Percentiles rank a stretch among this genome's conserved stretches.
These are phyloP conservation scores for Clivina fossor DNA, from an alignment of 2,888 invertebrate genomes.

Conservation along the genomic window DNA sequence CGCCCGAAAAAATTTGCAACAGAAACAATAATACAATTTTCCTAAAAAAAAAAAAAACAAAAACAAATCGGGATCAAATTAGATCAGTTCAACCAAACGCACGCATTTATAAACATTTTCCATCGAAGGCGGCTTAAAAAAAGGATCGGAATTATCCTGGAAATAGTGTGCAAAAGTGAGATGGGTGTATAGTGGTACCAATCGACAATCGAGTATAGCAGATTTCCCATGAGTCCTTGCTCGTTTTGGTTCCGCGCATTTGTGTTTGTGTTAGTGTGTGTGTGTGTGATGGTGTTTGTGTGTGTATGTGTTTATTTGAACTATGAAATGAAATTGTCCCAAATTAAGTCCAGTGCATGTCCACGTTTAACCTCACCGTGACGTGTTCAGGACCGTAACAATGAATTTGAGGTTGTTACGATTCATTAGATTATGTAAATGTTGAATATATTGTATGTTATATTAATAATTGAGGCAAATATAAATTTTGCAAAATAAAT, in stretches of 20 bases:
- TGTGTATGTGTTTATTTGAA: conserved; percentile 23
- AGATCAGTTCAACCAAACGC: conserved; percentile 7
- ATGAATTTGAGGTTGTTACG: too few species aligned
- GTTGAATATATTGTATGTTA: too few species aligned
- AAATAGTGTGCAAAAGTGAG: background rate
- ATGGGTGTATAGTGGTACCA: conserved; percentile 7
- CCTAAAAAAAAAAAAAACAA: conserved; percentile 8
- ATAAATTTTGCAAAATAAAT: too few species aligned
- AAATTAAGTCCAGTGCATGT: conserved; percentile 22
- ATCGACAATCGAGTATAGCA: background rate
- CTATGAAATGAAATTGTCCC: conserved; percentile 27
- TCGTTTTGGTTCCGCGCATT: conserved; percentile 8
- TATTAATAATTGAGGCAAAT: too few species aligned
- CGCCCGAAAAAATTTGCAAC: conserved; percentile 5
- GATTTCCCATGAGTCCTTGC: conserved; percentile 13
- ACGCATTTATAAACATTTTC: conserved; percentile 10
- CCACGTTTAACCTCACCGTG: conserved; percentile 14
- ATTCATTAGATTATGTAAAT: too few species aligned
- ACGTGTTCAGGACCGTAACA: conserved; percentile 16
- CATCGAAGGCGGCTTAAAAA: background rate
- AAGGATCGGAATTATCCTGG: conserved; percentile 1
- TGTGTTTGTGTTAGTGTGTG: too few species aligned
- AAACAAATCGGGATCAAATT: conserved; percentile 13
- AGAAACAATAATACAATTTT: too few species aligned
- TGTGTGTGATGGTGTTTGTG: background rate